These are phyloP conservation scores for Oncorhynchus nerka DNA, from an alignment of 2,113 vertebrate genomes.

Conservation along the genomic window DNA sequence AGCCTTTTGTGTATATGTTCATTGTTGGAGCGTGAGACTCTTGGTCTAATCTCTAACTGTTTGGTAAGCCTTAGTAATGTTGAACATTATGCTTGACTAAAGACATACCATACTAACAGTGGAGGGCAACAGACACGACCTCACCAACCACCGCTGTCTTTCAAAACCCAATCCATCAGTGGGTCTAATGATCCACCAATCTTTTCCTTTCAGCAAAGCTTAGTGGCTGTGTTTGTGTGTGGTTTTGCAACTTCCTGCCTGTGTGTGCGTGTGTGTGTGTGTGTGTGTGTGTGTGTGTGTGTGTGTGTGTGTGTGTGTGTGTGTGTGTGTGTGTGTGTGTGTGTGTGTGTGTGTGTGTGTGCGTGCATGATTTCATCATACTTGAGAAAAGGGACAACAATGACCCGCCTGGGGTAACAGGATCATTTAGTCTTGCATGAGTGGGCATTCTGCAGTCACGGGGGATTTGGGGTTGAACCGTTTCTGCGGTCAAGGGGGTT, in stretches of 20 bases:
- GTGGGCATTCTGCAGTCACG: constrained; percentile 39
- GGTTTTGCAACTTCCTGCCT: neutral
- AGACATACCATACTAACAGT: constrained; percentile 50
- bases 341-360: constrained; percentile 15
- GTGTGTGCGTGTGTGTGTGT: neutral
- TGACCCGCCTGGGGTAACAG: constrained; percentile 24
- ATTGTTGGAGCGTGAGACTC: neutral
- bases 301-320: neutral
- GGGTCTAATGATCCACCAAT: neutral
- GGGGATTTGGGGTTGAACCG: constrained; percentile 24
- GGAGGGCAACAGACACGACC: constrained; percentile 66
- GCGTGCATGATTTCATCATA: neutral
- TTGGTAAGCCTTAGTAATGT: neutral
- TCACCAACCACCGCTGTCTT: constrained; percentile 54
- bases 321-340: neutral
- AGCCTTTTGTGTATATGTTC: neutral
- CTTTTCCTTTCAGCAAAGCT: constrained; percentile 27
- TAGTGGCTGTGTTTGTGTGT: neutral
- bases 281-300: constrained; percentile 13
- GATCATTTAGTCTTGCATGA: constrained; percentile 50
- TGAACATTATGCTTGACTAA: neutral
- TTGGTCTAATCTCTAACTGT: neutral
- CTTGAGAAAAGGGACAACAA: constrained; percentile 23
- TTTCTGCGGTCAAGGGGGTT: neutral
- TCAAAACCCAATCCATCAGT: constrained; percentile 56